Evolutionary conservation across 2,797 vertebrate species (phyloP), one percentile per base, ranked within the genome.

Genomic region (Crocidura indochinensis): DNA sequence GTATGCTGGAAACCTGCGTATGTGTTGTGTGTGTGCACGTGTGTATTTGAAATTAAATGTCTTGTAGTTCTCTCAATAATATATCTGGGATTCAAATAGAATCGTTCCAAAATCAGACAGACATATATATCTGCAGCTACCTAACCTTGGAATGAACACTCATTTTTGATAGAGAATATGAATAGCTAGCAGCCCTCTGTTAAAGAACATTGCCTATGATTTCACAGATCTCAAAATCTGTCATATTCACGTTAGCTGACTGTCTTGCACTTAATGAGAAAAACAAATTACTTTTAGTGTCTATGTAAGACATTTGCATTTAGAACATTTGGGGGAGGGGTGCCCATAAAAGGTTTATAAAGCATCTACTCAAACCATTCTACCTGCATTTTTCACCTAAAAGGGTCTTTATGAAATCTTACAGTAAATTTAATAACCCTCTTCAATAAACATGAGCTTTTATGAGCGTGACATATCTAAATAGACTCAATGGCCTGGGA

Each of bases 361-460:
- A 94, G 79, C 90, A 83, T 91, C 93, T 78, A 79, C 87, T 95
- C 93, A 94, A 93, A 94, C 88, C 84, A 53, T 44, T 93, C 84
- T 89, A 96, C 87, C 92, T 97, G 81, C 1, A 29, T 76, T 94
- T 97, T 97, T 94, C 38, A 93, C 78, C 89, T 96, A 81, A 89
- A 97, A 95, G 67, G 51, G n/a, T 89, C 87, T 91, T 96, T 92
- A 96, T 91, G 91, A 96, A 96, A 97, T 95, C 85, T 95, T 88
- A 90, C 95, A 91, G 89, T 94, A 96, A 97, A 96, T 83, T 95
- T 89, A 95, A 96, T 91, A 94, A 92, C 90, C 91, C 90, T 96
- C 92, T 97, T 96, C 94, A 96, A 97, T 96, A 96, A 97, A 92
- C 67, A 72, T 93, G 94, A 96, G 88, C 64, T 97, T 98, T 96